A percentile compares a stretch with the other conserved stretches of the same genome.
Conservation (phyloP, 2,797 vertebrate species). For the Aldrovandia affinis region DNA sequence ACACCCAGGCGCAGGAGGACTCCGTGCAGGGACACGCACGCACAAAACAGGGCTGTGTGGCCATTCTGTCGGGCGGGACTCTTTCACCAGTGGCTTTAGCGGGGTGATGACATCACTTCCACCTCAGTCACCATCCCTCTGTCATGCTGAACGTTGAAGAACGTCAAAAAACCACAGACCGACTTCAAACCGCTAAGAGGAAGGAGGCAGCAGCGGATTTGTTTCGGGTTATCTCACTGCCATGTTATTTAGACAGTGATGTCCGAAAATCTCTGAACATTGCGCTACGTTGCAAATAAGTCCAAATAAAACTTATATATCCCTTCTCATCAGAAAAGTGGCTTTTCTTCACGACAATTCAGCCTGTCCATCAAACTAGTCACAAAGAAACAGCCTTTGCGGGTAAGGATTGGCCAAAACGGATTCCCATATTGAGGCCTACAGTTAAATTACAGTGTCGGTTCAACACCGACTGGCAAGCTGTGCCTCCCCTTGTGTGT, state of each 20-base stretch:
- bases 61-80: background rate
- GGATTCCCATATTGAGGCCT: background rate
- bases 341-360: background rate
- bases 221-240: background rate
- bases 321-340: background rate
- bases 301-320: background rate
- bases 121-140: background rate
- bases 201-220: background rate
- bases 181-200: background rate
- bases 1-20: conserved; percentile 1
- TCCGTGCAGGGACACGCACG: background rate
- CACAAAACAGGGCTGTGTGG: background rate
- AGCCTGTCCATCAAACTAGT: background rate
- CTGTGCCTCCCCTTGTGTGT: no score
- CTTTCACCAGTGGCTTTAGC: background rate
- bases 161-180: background rate
- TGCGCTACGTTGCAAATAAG: background rate
- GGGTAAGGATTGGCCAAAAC: background rate
- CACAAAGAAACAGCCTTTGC: background rate
- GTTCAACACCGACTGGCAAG: no score
- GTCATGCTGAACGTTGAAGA: background rate
- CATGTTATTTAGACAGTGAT: background rate
- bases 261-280: background rate
- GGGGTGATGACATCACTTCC: background rate
- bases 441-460: no score